Evolutionary conservation across 2,113 vertebrate genomes (phyloP).

Genomic region (Leucoraja erinaceus): DNA sequence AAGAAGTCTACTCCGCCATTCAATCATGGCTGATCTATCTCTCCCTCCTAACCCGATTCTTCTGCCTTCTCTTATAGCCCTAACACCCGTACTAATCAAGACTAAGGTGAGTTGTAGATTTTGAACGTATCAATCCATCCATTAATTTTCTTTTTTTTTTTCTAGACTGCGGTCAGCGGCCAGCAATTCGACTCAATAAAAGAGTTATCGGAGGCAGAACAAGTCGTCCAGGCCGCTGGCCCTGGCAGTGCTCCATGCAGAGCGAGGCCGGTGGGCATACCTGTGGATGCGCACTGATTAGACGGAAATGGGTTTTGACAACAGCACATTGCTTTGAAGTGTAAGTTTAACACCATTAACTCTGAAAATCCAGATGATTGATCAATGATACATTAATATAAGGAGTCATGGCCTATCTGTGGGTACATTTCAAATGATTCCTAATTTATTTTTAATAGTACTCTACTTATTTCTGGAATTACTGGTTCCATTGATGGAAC

Average conservation of each 20-base stretch:
- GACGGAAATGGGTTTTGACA: constrained; percentile 78
- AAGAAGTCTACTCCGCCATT: too few species aligned
- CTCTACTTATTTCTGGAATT: neutral
- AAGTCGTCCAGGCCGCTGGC: constrained; percentile 83
- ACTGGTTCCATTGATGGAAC: neutral
- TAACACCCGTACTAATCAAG: too few species aligned
- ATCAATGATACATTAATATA: neutral
- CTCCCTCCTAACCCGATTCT: too few species aligned
- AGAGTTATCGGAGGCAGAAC: constrained; percentile 86
- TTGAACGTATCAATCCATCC: neutral
- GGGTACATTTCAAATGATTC: neutral
- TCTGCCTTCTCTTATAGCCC: too few species aligned
- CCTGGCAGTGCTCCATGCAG: constrained; percentile 95
- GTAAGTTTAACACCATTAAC: constrained; percentile 57
- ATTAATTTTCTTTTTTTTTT: neutral
- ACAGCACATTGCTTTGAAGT: constrained; percentile 94
- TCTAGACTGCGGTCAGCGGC: constrained; percentile 72
- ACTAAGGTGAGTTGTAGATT: neutral
- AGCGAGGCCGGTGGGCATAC: constrained; percentile 82
- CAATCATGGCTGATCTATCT: too few species aligned
- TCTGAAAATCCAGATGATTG: neutral
- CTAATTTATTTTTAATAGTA: neutral
- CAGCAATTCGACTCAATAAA: constrained; percentile 75
- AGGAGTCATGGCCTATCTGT: neutral
- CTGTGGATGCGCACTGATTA: constrained; percentile 88